Evolutionary conservation across 2,113 vertebrate species (phyloP), one percentile per base, ranked within the genome.

Genomic region (Glaucidium brasilianum): DNA sequence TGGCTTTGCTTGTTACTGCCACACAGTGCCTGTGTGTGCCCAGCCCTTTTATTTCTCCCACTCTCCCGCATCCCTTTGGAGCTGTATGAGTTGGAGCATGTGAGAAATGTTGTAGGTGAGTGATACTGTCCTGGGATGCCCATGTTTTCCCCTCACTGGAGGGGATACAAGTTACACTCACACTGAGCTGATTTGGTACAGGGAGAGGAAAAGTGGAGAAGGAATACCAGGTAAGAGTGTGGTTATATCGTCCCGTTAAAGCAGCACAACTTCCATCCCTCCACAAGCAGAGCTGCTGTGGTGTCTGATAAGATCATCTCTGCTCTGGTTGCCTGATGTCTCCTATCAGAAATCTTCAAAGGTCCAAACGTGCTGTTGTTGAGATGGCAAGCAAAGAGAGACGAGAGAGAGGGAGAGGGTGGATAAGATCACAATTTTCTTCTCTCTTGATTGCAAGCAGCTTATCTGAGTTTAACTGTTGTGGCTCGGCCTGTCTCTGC

Each of bases 381-480:
- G 92, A 95, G 94, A 95, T 92, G 92, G 92, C 90, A 82, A 97
- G 95, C 96, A 93, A 86, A 91, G 87, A 88, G 92, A 97, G 94
- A 81, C 85, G 89, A 96, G 91, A 94, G 95, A 92, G 94, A 91
- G 76, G 81, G 92, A 94, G 84, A 94, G 67, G 59, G 68, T 94
- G 94, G 97, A 97, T 97, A 98, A 98, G 96, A 97, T 97, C 97
- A 97, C 96, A 97, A 74, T 97, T 98, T 98, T 97, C 97, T 97
- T 94, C 91, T 97, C 91, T 92, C 97, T 96, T 97, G 96, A 97
- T 98, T 98, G 97, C 97, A 93, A 94, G 97, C 89, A 88, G 97
- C 96, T 98, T 98, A 97, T 98, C 98, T 97, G 96, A 45, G 41
- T 97, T 97, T 97, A 95, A 96, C 95, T 96, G 83, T 96, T 97